phyloP scores from a whole-genome alignment of 2,113 vertebrate species.

The Perca flavescens region DNA sequence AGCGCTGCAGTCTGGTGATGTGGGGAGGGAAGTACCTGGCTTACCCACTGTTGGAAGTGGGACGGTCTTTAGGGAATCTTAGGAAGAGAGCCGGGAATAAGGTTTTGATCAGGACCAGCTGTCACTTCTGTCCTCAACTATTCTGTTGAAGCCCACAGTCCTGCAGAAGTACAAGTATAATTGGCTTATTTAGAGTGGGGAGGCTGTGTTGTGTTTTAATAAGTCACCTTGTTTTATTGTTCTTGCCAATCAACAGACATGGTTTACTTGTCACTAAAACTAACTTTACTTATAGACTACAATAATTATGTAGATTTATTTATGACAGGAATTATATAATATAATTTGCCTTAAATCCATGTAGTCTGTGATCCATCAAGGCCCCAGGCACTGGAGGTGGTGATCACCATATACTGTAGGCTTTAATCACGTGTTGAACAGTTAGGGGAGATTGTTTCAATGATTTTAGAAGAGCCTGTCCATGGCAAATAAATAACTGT shows the following conservation, averaged over 20 bases:
- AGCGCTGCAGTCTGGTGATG: constrained; percentile 68
- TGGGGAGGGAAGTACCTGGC: constrained; percentile 68
- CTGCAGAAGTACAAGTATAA: constrained; percentile 50
- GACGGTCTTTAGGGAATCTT: constrained; percentile 75
- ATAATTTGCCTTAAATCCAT: background rate
- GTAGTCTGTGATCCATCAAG: background rate
- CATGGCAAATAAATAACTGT: no score
- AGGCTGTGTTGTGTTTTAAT: constrained; percentile 63
- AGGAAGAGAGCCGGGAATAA: constrained; percentile 71
- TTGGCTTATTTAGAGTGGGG: constrained; percentile 36
- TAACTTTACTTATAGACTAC: background rate
- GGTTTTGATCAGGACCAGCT: constrained; percentile 84
- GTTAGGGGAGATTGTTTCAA: no score
- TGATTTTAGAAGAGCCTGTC: no score
- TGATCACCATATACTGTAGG: no score
- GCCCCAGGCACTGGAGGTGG: background rate
- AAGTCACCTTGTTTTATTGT: constrained; percentile 51
- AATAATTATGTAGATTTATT: constrained; percentile 8
- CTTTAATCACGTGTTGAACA: no score
- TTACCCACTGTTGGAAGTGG: constrained; percentile 69
- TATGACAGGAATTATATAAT: background rate
- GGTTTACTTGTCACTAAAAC: constrained; percentile 33
- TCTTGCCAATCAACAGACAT: constrained; percentile 30
- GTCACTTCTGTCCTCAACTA: constrained; percentile 76
- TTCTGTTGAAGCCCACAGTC: constrained; percentile 65